A percentile compares a stretch with the other conserved stretches of the same genome.
phyloP scores from a whole-genome alignment of 2,888 invertebrate species.

The Oscheius myriophilus region DNA sequence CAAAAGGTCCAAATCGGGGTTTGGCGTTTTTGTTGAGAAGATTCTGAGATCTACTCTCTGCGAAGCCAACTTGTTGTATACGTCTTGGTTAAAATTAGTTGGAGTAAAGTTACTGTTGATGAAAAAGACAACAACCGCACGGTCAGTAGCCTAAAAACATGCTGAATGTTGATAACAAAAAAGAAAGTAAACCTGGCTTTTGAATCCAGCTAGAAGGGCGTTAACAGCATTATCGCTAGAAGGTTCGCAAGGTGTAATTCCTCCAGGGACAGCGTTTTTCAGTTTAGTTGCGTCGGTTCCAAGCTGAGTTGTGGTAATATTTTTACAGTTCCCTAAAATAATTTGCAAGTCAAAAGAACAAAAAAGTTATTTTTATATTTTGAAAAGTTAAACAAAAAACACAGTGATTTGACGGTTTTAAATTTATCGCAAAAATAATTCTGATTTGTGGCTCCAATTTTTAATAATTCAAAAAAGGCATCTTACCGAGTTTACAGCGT shows the following conservation, averaged over 20 bases:
- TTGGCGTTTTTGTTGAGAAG: neutral
- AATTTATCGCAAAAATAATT: too few relatives aligned
- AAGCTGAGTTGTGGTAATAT: neutral
- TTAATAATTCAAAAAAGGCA: too few relatives aligned
- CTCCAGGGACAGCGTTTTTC: too few relatives aligned
- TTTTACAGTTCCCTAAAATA: neutral
- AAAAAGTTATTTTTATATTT: too few relatives aligned
- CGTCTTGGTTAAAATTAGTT: neutral
- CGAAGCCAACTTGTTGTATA: neutral
- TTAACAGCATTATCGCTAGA: too few relatives aligned
- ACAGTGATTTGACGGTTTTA: too few relatives aligned
- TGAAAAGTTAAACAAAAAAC: too few relatives aligned
- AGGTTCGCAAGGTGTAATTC: too few relatives aligned
- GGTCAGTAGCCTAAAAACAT: neutral
- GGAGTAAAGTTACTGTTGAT: neutral
- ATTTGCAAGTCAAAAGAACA: neutral
- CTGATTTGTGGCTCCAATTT: too few relatives aligned
- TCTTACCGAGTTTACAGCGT: too few relatives aligned
- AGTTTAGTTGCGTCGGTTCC: constrained; percentile 12
- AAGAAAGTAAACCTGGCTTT: neutral
- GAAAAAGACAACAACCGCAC: constrained; percentile 4
- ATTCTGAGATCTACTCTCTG: constrained; percentile 20
- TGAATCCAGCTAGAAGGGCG: too few relatives aligned
- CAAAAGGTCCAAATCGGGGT: neutral
- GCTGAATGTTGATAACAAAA: neutral